A percentile compares a stretch with the other conserved stretches of the same genome.
Conservation (phyloP, 2,888 invertebrate genomes). For the Limnephilus lunatus region DNA sequence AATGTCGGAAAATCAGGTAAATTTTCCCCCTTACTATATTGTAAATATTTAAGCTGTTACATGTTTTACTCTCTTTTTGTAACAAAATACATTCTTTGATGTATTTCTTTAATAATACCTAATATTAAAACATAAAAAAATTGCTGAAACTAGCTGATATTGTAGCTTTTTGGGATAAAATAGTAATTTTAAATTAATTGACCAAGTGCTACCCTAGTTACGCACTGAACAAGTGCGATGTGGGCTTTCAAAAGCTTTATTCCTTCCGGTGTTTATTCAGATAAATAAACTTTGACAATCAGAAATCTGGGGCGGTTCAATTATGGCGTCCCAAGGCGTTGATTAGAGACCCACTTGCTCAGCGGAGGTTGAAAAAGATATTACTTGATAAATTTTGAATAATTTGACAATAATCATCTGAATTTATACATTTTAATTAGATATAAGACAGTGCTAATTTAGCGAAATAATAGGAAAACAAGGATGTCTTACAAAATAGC, state of each 20-base stretch:
- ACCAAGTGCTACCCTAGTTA: neutral
- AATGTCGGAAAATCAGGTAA: slow-evolving; percentile 90
- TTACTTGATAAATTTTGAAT: neutral
- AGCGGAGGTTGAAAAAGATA: neutral
- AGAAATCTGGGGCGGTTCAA: neutral
- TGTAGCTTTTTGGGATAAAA: too few relatives aligned
- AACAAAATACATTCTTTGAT: too few relatives aligned
- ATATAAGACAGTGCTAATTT: neutral
- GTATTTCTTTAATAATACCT: too few relatives aligned
- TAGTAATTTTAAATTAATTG: neutral
- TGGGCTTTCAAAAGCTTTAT: neutral
- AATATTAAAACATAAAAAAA: too few relatives aligned
- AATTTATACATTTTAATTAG: neutral
- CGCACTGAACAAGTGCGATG: neutral
- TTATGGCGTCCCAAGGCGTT: neutral
- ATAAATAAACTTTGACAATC: neutral
- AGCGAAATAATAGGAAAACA: neutral
- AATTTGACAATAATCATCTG: neutral
- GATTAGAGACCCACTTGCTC: slow-evolving; percentile 23
- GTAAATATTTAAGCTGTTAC: neutral
- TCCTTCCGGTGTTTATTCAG: neutral
- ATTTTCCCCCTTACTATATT: slow-evolving; percentile 62
- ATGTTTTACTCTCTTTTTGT: neutral
- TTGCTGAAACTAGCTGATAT: too few relatives aligned
- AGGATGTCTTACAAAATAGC: neutral